Evolutionary conservation across 2,888 invertebrate species (phyloP).

Genomic region (Drosophila phalerata): DNA sequence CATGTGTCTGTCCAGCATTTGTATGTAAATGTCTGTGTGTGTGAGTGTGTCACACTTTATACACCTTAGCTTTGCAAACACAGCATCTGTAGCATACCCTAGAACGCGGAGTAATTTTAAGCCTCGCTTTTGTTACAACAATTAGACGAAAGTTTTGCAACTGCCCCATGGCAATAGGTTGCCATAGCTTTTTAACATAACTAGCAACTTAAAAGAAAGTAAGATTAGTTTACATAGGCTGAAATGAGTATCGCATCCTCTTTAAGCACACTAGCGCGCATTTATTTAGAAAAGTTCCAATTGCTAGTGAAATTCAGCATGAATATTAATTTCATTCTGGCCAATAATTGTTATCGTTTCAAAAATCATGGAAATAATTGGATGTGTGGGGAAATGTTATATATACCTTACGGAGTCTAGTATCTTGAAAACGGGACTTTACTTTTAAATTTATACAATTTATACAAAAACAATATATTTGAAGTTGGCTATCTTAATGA

Average conservation of each 20-base stretch:
- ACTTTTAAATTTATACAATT: too few species aligned
- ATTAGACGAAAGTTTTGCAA: constrained; percentile 23
- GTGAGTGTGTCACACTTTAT: constrained; percentile 1
- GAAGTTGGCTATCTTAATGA: too few species aligned
- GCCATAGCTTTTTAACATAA: background rate
- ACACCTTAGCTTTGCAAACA: constrained; percentile 7
- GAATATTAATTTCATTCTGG: too few species aligned
- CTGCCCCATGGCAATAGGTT: constrained; percentile 11
- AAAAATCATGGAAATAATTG: too few species aligned
- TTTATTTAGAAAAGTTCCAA: background rate
- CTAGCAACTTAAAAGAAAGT: constrained; percentile 13
- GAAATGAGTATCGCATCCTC: background rate
- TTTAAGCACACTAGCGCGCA: background rate
- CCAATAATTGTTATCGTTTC: rapidly evolving
- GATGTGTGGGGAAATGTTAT: too few species aligned
- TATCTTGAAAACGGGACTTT: too few species aligned
- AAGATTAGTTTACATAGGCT: background rate
- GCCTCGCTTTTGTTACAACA: constrained; percentile 25
- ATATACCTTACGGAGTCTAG: too few species aligned
- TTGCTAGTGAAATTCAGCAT: too few species aligned
- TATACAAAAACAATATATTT: too few species aligned
- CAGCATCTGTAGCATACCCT: constrained; percentile 38
- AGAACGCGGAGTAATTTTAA: constrained; percentile 21
- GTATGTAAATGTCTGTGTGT: background rate
- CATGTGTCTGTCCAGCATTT: constrained; percentile 3